These are phyloP conservation scores for Falco columbarius DNA, from an alignment of 2,797 vertebrate species.

Conservation along the genomic window DNA sequence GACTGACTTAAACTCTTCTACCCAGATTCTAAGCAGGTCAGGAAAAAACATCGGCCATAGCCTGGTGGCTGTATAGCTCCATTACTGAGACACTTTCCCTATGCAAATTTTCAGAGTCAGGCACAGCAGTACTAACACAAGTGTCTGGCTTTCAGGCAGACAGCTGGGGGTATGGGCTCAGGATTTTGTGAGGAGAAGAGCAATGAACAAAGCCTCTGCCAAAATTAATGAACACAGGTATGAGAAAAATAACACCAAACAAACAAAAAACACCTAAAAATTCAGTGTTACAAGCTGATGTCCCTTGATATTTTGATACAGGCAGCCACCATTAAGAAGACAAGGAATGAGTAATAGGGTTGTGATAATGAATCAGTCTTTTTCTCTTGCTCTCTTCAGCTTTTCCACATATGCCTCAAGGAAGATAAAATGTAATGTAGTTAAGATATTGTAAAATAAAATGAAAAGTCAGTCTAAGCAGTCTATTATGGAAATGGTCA, in stretches of 20 bases:
- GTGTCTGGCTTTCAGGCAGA: neutral
- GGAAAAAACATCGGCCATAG: neutral
- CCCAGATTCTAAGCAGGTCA: neutral
- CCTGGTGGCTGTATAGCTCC: neutral
- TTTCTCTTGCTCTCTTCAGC: neutral
- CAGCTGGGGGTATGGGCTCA: neutral
- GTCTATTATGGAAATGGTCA: neutral
- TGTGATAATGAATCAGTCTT: neutral
- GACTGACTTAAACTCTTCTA: neutral
- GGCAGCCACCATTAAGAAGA: neutral
- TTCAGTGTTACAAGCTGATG: neutral
- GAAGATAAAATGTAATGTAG: neutral
- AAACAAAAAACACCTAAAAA: neutral
- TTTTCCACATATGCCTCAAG: neutral
- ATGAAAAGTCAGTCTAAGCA: neutral
- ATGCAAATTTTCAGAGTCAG: neutral
- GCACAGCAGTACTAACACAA: neutral
- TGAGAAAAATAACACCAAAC: neutral
- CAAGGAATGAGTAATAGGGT: neutral
- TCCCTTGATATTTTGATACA: neutral
- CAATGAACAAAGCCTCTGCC: neutral
- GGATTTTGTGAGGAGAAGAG: neutral
- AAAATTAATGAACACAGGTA: neutral
- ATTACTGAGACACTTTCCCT: neutral
- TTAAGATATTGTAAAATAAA: neutral